Evolutionary conservation across 2,888 invertebrate species (phyloP), one percentile per base, ranked within the genome.

Genomic region (Poecilus cupreus): DNA sequence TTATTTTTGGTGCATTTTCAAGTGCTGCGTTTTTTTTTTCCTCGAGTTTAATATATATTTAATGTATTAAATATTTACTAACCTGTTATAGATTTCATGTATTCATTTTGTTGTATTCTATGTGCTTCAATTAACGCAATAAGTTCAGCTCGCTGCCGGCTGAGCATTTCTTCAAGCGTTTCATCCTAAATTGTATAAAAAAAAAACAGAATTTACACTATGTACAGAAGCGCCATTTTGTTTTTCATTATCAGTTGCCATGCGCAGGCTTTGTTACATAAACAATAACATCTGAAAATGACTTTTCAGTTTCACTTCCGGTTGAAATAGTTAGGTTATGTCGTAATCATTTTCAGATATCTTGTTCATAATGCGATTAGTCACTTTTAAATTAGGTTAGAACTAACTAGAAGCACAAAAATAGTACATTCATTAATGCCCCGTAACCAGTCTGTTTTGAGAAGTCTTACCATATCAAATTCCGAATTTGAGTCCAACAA

Each of bases 101-200:
- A 89, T 85, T 89, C 89, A 83, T 89, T 85, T 84, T 89, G 89
- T 85, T 92, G 92, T 83, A 90, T 89, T 81, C 89, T 87, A 83
- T 91, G 90, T n/a, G 89, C 89, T 85, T 89, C 89, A 87, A 89
- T 88, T 84, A 92, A 86, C 82, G 91, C 91, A 84, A 91, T 91
- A 82, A 91, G 85, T 86, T 92, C 92, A 83, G 89, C 88, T 85
- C 91, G 91, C 85, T 92, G 92, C 84, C 91, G 86, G 83, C 89
- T 89, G 83, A 90, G 84, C 88, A 90, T 88, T 83, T 89, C 89
- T 84, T 89, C 89, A 83, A 89, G 89, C 32, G 89, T 88, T 85
- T 89, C 89, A 84, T 89, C 88, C 89, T 89, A 87, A 78, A 83
- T 83, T 83, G 81, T 82, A 83, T 6, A 76, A 79, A 80, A 72